Evolutionary conservation across 2,113 vertebrate species (phyloP), one percentile per base, ranked within the genome.

Genomic region (Hylia prasina): DNA sequence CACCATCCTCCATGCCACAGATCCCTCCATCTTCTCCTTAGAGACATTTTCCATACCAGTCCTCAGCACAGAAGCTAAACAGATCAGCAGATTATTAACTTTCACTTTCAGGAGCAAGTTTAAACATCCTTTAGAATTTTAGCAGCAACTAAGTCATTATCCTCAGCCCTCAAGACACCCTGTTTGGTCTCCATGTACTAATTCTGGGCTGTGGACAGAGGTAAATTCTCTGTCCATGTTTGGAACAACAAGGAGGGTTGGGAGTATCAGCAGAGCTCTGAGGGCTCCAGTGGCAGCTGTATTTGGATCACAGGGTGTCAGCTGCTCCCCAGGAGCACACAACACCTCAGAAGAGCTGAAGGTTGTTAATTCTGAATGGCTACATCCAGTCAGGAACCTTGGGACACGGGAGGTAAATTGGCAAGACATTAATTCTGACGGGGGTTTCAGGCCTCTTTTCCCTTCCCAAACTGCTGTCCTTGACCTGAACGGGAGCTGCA

Each of bases 401-500:
- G 17, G 47, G 48, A 35, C 51, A 40, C 0, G 3, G 39, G 10
- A 79, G 25, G 23, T 22, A 63, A 82, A 76, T 10, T 73, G 51
- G 25, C 27, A 78, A 35, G 27, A 11, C 6, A 40, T 47, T 15
- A 21, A 21, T 44, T 23, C 25, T 23, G 56, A 31, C 3, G 12
- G 51, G 25, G 58, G 18, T 30, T 47, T 64, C 56, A 68, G 53
- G 48, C 51, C 57, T 63, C 66, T n/a, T 31, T 19, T 39, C 42
- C 51, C 37, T 42, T 70, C 72, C 80, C 10, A 3, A 63, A 75
- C 58, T 88, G 61, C 79, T 77, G 40, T n/a, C 31, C 37, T 63
- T 70, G 89, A 73, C n/a, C 44, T 78, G 28, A n/a, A 35, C 0
- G 0, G 92, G 66, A 0, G 2, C 11, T 80, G 57, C 44, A 45